Conservation (phyloP, 2,888 invertebrate genomes). For the Drosophila setosimentum region DNA sequence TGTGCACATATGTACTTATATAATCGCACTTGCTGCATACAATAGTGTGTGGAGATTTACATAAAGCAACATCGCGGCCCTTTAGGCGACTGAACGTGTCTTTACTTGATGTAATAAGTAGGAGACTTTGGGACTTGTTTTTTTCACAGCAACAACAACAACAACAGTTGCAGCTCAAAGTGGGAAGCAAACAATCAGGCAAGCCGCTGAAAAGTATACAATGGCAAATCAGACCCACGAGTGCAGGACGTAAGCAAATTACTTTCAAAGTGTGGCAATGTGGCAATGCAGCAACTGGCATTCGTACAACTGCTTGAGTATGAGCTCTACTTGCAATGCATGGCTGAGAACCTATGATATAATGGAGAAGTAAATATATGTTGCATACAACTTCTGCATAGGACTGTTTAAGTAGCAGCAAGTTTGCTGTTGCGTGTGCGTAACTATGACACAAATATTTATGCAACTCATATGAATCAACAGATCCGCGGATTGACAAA, state of each 20-base stretch:
- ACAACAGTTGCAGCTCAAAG: conserved; percentile 36
- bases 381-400: conserved; percentile 43
- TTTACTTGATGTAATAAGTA: conserved; percentile 66
- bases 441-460: conserved; percentile 64
- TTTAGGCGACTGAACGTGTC: conserved; percentile 50
- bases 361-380: conserved; percentile 45
- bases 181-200: conserved; percentile 58
- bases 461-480: conserved; percentile 61
- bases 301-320: conserved; percentile 13
- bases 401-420: conserved; percentile 18
- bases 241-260: conserved; percentile 61
- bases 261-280: conserved; percentile 39
- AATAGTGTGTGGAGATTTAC: conserved; percentile 66
- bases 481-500: conserved; percentile 41
- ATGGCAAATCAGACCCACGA: conserved; percentile 69
- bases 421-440: conserved; percentile 23
- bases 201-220: conserved; percentile 60
- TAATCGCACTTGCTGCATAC: conserved; percentile 45
- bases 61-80: conserved; percentile 37
- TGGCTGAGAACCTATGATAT: conserved; percentile 45
- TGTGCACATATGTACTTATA: conserved; percentile 23
- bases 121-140: conserved; percentile 74
- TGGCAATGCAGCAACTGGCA: conserved; percentile 22
- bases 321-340: conserved; percentile 23
- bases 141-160: conserved; percentile 26